Conservation (phyloP, 1,140 invertebrate species). For the Ceratina calcarata region DNA sequence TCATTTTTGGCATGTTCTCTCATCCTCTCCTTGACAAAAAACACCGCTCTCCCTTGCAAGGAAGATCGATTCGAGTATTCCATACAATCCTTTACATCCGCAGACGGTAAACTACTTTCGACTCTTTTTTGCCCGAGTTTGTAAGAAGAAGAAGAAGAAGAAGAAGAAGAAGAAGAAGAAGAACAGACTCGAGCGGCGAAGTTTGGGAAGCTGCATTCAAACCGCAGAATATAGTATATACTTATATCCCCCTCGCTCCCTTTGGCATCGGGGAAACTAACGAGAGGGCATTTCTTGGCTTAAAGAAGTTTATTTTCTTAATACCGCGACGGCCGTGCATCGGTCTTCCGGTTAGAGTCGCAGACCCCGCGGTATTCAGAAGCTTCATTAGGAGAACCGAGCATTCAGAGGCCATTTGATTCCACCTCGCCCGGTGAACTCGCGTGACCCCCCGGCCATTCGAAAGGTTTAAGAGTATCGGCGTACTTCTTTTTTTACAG, state of each 20-base stretch:
- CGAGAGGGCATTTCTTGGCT: conserved; percentile 55
- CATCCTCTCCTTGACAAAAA: no score
- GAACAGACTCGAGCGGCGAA: neutral
- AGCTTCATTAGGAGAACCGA: conserved; percentile 45
- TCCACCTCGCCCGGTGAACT: conserved; percentile 15
- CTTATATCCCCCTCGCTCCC: conserved; percentile 40
- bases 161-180: conserved; percentile 29
- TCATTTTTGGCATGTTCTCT: conserved; percentile 19
- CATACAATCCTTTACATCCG: conserved; percentile 44
- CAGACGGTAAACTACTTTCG: conserved; percentile 50
- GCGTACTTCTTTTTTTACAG: conserved; percentile 15
- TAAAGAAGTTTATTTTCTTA: conserved; percentile 65
- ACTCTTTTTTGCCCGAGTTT: conserved; percentile 35
- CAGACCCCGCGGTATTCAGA: conserved; percentile 31
- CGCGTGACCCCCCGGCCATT: conserved; percentile 7
- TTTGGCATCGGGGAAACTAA: conserved; percentile 59
- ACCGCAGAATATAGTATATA: conserved; percentile 21
- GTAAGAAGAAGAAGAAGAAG: conserved; percentile 49
- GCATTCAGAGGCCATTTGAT: conserved; percentile 49
- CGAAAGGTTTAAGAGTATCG: conserved; percentile 24
- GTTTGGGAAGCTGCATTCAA: conserved; percentile 51
- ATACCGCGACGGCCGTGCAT: conserved; percentile 37
- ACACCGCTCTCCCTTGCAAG: neutral
- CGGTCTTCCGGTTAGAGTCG: conserved; percentile 39
- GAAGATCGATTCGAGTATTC: conserved; percentile 55